Conservation (phyloP, 2,888 invertebrate genomes). For the Chrysomela aeneicollis region DNA sequence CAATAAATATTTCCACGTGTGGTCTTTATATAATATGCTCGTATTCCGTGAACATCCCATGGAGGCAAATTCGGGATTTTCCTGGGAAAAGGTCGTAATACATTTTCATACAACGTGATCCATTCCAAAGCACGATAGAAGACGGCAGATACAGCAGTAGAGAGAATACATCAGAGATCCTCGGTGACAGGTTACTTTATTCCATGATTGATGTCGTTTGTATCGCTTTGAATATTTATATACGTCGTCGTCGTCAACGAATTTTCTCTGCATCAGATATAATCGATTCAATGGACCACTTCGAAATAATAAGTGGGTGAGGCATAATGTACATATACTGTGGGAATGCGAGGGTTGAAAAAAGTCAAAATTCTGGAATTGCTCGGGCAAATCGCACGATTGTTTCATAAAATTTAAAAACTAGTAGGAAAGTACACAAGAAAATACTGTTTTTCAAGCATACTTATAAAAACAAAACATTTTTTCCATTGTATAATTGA, state of each 20-base stretch:
- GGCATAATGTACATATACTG: too few relatives aligned
- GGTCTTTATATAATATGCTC: too few relatives aligned
- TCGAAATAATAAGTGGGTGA: conserved; percentile 18
- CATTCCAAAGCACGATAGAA: conserved; percentile 13
- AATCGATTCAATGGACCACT: conserved; percentile 15
- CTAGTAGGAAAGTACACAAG: too few relatives aligned
- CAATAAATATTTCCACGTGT: too few relatives aligned
- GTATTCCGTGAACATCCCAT: not conserved
- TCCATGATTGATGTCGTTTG: conserved; percentile 56
- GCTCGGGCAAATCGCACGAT: not conserved
- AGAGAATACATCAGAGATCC: conserved; percentile 36
- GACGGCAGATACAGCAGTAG: not conserved
- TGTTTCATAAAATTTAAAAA: too few relatives aligned
- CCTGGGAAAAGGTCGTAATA: not conserved
- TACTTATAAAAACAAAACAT: too few relatives aligned
- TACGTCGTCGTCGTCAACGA: conserved; percentile 16
- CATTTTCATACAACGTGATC: conserved; percentile 7
- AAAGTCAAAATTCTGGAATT: not conserved
- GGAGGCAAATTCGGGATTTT: not conserved
- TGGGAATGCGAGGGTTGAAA: too few relatives aligned
- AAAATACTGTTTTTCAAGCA: too few relatives aligned
- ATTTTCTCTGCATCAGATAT: conserved; percentile 6
- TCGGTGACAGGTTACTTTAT: conserved; percentile 55
- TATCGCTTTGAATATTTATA: conserved; percentile 59
- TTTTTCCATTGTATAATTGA: too few relatives aligned